Percentiles rank a stretch among this genome's conserved stretches.
Conservation (phyloP, 2,888 invertebrate species). For the Polydrusus tereticollis region DNA sequence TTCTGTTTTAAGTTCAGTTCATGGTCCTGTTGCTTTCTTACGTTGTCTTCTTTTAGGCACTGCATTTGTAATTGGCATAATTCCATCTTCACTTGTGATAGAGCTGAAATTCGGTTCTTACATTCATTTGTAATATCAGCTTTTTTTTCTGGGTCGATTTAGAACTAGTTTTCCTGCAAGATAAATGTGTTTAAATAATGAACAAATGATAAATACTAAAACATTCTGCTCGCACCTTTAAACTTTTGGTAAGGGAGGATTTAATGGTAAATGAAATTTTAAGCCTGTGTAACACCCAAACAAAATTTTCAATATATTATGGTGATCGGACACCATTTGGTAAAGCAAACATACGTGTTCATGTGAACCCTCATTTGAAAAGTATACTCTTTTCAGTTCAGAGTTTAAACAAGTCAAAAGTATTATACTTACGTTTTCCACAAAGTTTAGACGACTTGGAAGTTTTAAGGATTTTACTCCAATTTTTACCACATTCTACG, state of each 20-base stretch:
- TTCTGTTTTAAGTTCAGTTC: not conserved
- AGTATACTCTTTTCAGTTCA: not conserved
- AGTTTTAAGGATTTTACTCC: not conserved
- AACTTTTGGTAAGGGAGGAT: no score
- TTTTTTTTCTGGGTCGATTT: not conserved
- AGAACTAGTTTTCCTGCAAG: not conserved
- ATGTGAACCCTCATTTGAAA: no score
- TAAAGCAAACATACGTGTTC: no score
- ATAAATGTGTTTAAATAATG: not conserved
- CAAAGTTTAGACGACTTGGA: not conserved
- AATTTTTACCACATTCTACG: not conserved
- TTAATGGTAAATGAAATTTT: no score
- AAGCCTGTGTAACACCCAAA: no score
- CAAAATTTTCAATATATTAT: no score
- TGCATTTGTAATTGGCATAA: not conserved
- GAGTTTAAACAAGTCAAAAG: not conserved
- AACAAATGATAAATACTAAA: not conserved
- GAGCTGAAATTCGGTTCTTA: not conserved
- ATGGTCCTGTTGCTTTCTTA: not conserved
- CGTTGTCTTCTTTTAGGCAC: not conserved
- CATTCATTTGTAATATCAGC: not conserved
- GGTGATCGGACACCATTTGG: no score
- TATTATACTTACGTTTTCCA: not conserved
- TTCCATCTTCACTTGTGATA: not conserved
- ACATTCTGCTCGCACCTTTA: not conserved